Percentiles rank a stretch among this genome's conserved stretches.
Conservation (phyloP, 2,888 invertebrate genomes). For the Dioctria linearis region DNA sequence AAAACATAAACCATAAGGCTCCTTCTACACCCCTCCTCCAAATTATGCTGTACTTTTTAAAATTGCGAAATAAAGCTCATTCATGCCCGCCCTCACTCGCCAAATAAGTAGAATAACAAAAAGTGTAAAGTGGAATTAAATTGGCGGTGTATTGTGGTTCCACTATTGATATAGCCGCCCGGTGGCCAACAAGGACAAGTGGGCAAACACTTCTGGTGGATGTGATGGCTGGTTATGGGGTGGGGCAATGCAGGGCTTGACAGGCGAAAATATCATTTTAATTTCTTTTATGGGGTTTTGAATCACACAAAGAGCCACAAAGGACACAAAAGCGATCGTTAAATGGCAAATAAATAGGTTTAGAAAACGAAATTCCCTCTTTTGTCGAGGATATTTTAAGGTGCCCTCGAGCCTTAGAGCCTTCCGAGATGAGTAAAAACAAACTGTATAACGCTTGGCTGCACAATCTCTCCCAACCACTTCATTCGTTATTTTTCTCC, state of each 20-base stretch:
- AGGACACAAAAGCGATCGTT: slow-evolving; percentile 43
- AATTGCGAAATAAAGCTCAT: slow-evolving; percentile 37
- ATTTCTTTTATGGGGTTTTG: slow-evolving; percentile 40
- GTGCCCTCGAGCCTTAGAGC: slow-evolving; percentile 11
- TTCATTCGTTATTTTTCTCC: background rate
- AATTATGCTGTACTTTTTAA: background rate
- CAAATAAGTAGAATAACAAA: slow-evolving; percentile 38
- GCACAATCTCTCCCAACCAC: slow-evolving; percentile 4
- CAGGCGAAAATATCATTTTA: slow-evolving; percentile 50
- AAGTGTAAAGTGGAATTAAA: slow-evolving; percentile 49
- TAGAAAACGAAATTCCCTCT: slow-evolving; percentile 43
- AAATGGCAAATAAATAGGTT: slow-evolving; percentile 41
- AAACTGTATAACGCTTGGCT: slow-evolving; percentile 31
- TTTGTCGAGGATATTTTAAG: slow-evolving; percentile 31
- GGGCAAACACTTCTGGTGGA: background rate
- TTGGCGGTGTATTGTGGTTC: slow-evolving; percentile 40
- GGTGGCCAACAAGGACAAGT: background rate
- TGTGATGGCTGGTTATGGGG: too few relatives aligned
- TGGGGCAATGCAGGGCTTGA: slow-evolving; percentile 11
- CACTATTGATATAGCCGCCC: slow-evolving; percentile 33
- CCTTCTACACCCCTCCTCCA: slow-evolving; percentile 7
- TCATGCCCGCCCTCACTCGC: background rate
- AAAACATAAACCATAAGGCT: background rate
- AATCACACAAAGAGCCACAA: slow-evolving; percentile 47
- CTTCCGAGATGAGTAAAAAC: background rate